Evolutionary conservation across 2,797 vertebrate species (phyloP).

Genomic region (Oreortyx pictus): DNA sequence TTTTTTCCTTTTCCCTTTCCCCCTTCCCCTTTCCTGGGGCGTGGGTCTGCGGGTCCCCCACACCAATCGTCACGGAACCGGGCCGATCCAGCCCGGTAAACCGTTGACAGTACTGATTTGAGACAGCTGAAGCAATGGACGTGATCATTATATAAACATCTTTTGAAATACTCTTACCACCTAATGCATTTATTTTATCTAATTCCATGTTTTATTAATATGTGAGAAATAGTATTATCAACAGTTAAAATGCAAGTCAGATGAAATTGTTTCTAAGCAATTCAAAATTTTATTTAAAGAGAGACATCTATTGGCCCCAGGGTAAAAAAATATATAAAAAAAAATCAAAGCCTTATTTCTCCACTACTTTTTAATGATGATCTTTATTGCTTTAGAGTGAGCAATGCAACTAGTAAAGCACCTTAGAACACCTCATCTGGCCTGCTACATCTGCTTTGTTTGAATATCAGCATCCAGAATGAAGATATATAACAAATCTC

Average conservation of each 20-base stretch:
- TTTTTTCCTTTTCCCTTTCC: too few relatives aligned
- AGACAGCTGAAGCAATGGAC: conserved; percentile 46
- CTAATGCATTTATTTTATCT: conserved; percentile 31
- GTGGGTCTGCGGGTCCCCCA: too few relatives aligned
- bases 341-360: not conserved
- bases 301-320: not conserved
- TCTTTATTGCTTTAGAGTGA: not conserved
- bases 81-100: too few relatives aligned
- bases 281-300: not conserved
- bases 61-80: too few relatives aligned
- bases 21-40: too few relatives aligned
- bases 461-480: not conserved
- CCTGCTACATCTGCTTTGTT: not conserved
- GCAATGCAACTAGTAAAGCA: not conserved
- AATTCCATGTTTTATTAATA: conserved; percentile 6
- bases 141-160: conserved; percentile 45
- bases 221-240: conserved; percentile 32
- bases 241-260: not conserved
- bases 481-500: not conserved
- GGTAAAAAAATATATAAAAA: not conserved
- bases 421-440: not conserved
- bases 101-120: too few relatives aligned
- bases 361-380: not conserved
- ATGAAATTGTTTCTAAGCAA: not conserved
- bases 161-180: conserved; percentile 36